Conservation (phyloP, 2,113 vertebrate species). For the Rhea pennata region DNA sequence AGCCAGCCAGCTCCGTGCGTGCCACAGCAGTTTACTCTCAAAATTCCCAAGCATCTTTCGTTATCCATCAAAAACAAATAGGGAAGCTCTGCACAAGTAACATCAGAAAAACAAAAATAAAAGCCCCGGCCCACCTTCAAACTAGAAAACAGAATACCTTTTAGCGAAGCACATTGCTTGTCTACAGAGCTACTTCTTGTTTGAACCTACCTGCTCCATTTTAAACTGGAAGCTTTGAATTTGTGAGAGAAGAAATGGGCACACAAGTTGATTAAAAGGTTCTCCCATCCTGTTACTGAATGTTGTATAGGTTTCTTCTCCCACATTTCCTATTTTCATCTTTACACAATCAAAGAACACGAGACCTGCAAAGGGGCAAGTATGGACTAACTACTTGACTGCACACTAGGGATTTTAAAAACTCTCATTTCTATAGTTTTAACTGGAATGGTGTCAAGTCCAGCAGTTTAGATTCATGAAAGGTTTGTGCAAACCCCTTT, state of each 20-base stretch:
- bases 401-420: neutral
- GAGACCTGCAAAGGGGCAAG: neutral
- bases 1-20: neutral
- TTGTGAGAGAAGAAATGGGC: neutral
- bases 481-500: neutral
- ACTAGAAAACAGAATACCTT: neutral
- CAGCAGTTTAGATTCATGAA: neutral
- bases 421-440: neutral
- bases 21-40: neutral
- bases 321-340: neutral
- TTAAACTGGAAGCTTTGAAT: neutral
- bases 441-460: neutral
- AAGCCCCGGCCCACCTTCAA: neutral
- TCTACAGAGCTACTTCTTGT: neutral
- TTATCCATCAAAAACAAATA: neutral
- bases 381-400: neutral
- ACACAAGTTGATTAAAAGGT: neutral
- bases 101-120: neutral
- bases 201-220: neutral
- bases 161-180: neutral
- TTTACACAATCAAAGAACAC: neutral
- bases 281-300: neutral
- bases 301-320: neutral
- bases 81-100: neutral
- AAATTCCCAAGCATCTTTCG: neutral